Percentiles rank a stretch among this genome's conserved stretches.
Evolutionary conservation across 1,140 invertebrate genomes (phyloP).

Genomic region (Trichogramma pretiosum): DNA sequence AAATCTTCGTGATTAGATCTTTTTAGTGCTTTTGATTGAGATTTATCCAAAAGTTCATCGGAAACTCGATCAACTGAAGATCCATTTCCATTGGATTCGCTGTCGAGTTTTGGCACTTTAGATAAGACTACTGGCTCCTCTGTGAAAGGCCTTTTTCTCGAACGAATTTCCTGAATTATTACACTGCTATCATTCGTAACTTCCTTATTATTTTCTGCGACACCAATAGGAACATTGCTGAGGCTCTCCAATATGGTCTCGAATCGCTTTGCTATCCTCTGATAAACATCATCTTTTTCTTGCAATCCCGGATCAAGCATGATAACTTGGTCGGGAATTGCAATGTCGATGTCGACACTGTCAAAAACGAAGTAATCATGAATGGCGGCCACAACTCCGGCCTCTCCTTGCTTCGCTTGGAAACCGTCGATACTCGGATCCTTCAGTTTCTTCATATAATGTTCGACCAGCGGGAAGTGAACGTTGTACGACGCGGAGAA

Average conservation of each 20-base stretch:
- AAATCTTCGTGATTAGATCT: no score
- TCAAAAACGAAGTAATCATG: slow-evolving; percentile 29
- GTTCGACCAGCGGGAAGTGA: slow-evolving; percentile 27
- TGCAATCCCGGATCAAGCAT: slow-evolving; percentile 49
- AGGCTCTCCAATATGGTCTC: slow-evolving; percentile 33
- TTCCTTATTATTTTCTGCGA: no score
- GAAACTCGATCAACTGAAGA: no score
- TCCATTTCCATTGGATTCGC: no score
- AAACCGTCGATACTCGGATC: slow-evolving; percentile 20
- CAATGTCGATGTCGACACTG: slow-evolving; percentile 43
- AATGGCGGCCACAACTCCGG: slow-evolving; percentile 31
- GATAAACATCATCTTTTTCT: slow-evolving; percentile 46
- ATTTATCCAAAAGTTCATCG: no score
- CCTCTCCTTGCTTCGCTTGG: slow-evolving; percentile 27
- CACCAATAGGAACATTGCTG: no score
- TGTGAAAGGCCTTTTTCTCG: no score
- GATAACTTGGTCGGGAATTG: slow-evolving; percentile 54
- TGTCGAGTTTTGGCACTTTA: no score
- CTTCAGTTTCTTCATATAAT: slow-evolving; percentile 21
- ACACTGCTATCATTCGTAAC: no score
- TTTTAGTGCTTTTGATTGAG: no score
- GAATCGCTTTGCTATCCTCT: slow-evolving; percentile 44
- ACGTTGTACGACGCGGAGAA: slow-evolving; percentile 38
- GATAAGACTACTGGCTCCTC: no score
- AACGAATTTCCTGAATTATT: no score